These are phyloP conservation scores for Arnoldichthys spilopterus DNA, from an alignment of 2,797 vertebrate genomes.

Conservation along the genomic window DNA sequence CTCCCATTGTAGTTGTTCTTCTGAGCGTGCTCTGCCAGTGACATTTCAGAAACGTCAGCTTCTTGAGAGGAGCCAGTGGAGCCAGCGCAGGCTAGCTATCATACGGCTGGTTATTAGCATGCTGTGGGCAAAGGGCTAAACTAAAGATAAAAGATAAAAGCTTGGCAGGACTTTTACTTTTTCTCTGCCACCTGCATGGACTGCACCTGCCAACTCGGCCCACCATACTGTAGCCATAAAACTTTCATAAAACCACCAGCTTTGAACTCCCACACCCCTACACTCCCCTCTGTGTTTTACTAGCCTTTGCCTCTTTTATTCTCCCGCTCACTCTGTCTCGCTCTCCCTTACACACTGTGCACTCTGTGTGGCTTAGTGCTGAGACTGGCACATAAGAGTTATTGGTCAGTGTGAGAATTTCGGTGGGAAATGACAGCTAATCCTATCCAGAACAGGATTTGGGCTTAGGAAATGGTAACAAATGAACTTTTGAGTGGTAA, in stretches of 20 bases:
- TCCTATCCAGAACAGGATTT: constrained; percentile 53
- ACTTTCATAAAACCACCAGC: constrained; percentile 28
- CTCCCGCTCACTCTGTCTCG: constrained; percentile 31
- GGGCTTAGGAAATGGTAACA: no score
- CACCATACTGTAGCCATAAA: constrained; percentile 41
- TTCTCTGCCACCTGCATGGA: constrained; percentile 53
- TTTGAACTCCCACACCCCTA: constrained; percentile 49
- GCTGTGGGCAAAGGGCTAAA: constrained; percentile 52
- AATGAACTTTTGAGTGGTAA: constrained; percentile 44
- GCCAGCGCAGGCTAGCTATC: constrained; percentile 17
- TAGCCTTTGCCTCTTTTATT: constrained; percentile 24
- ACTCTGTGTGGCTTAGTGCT: constrained; percentile 10
- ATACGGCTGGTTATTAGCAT: constrained; percentile 51
- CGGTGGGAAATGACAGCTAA: constrained; percentile 60
- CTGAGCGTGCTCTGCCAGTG: constrained; percentile 4
- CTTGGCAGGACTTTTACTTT: constrained; percentile 48
- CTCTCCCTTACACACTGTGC: constrained; percentile 18
- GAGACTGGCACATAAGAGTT: constrained; percentile 23
- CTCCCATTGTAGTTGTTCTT: neutral
- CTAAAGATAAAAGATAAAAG: constrained; percentile 52
- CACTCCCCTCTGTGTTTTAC: constrained; percentile 39
- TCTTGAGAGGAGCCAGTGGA: constrained; percentile 5
- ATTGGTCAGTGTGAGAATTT: constrained; percentile 40
- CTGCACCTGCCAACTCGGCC: constrained; percentile 45
- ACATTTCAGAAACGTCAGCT: constrained; percentile 13